Base-by-base conservation (phyloP, 2,113 vertebrate genomes). In the Rhabdornis inornatus region DNA sequence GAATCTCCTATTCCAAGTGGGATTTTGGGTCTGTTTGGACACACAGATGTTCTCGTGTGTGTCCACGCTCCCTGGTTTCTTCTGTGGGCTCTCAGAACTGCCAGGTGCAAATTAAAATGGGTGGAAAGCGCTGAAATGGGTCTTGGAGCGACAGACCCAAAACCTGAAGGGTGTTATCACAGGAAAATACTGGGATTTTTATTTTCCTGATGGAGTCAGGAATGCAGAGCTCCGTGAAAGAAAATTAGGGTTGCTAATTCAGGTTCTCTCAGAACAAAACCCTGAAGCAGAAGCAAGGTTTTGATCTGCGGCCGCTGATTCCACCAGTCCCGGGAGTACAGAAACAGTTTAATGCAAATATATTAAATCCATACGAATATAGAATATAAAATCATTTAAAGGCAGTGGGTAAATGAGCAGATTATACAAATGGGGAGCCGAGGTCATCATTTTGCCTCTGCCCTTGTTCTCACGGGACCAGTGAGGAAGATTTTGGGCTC, bases 31-130 rank as follows among this genome's bases (percentile, higher is more conserved):
- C 33, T 76, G 13, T 40, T 56, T 53, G 60, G 7, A 12, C 9
- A 2, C n/a, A 40, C 23, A 42, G 31, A 16, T 22, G 7, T 55
- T 91, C 55, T 27, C 12, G 1, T 4, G 9, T 9, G 27, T 47
- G 47, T 27, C 42, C 31, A 24, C 0, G 0, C 33, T 60, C 40
- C 0, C 0, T 37, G 27, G 12, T 4, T 74, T 33, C 30, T 53
- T 19, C 30, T 0, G 0, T 33, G 47, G 22, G 35, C 39, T 55
- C 39, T 37, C 59, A 68, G 75, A 33, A 6, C 35, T 56, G 71
- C 47, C 53, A 56, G 45, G 19, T 22, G 25, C 15, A 11, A 24
- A 7, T 65, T 7, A 15, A 70, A 86, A 17, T 2, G 25, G 11
- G 6, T 52, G 52, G 28, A 42, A 50, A 27, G 21, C 21, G 3